Evolutionary conservation across 2,888 invertebrate species (phyloP), one percentile per base, ranked within the genome.

Genomic region (Charanyca ferruginea): DNA sequence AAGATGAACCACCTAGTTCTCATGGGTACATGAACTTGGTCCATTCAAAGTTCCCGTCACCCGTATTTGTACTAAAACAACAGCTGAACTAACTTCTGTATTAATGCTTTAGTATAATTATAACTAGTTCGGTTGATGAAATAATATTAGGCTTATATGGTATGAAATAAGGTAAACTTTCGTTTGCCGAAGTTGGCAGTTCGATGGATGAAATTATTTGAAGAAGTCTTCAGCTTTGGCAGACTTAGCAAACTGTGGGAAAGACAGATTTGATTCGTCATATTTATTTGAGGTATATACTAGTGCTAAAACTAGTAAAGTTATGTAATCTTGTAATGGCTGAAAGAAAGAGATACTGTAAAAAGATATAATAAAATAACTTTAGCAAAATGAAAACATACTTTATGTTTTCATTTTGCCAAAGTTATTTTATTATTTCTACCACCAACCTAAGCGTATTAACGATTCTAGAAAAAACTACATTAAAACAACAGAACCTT

Each of bases 71-170:
- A 67, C 72, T 61, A 62, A 73, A 73, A 65, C 65, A 60, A 60
- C 65, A 66, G 65, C 71, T 38, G 44, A 52, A 64, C 66, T 59
- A 77, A 80, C 66, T 68, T 60, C 28, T 25, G 54, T 48, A 66
- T 52, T 53, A 20, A 52, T 64, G 57, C 57, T 74, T 42, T 57
- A 53, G 49, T 63, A 49, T 68, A 76, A 76, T 79, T 79, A 75
- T 58, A 64, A 64, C 48, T 68, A 67, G 49, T 51, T 42, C 25
- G 48, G 22, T 28, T 49, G 25, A 11, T 59, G 16, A 9, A 13
- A 1, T 20, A 23, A 25, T 16, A 16, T 35, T 35, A 25, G 18
- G 18, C 22, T 23, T 57, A 55, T 59, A 23, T 25, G n/a, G 16
- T 0, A 7, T 2, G 23, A 42, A 41, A 2, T 69, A 41, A n/a